Conservation (phyloP, 2,113 vertebrate genomes). For the Rallus limicola region DNA sequence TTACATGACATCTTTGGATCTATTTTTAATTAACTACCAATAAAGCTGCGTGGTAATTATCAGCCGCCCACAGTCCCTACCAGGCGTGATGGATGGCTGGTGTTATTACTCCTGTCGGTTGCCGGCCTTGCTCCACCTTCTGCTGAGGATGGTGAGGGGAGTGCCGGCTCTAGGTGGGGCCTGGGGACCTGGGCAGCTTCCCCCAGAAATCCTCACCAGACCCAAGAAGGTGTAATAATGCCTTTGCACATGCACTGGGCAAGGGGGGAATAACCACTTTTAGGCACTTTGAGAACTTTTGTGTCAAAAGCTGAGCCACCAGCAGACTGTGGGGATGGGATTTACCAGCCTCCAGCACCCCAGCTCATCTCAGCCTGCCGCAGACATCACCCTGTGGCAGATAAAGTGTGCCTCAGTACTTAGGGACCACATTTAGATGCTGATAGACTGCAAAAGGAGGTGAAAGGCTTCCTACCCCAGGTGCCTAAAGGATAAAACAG, state of each 20-base stretch:
- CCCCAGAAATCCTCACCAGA: too few relatives aligned
- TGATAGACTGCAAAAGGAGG: fast-evolving
- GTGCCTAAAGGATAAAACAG: neutral
- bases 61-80: neutral
- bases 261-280: too few relatives aligned
- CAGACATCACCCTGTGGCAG: neutral
- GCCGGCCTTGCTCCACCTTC: neutral
- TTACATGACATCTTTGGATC: neutral
- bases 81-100: neutral
- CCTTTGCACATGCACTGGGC: neutral
- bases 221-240: too few relatives aligned
- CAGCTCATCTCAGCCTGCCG: neutral
- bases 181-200: neutral
- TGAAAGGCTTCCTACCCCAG: neutral
- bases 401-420: neutral
- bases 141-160: neutral
- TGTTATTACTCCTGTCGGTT: neutral
- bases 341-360: neutral
- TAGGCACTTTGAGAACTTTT: neutral
- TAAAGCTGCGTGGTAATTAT: neutral
- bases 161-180: fast-evolving
- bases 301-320: neutral
- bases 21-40: neutral
- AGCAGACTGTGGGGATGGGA: neutral
- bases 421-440: neutral